phyloP scores from a whole-genome alignment of 2,888 invertebrate genomes.

The Ophion ellenae region DNA sequence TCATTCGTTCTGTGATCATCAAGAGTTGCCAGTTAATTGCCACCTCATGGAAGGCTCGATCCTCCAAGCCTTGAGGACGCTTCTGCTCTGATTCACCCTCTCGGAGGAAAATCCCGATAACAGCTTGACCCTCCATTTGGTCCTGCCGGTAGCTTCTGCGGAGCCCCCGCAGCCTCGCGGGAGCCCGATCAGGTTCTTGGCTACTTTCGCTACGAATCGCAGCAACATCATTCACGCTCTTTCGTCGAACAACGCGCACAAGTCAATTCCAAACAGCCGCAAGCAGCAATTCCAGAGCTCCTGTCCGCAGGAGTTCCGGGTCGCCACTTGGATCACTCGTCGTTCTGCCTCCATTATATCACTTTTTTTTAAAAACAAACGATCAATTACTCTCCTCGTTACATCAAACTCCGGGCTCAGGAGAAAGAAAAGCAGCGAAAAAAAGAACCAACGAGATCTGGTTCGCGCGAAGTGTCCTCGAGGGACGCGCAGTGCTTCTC shows the following conservation, averaged over 20 bases:
- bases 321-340: conserved; percentile 6
- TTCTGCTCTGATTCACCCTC: no score
- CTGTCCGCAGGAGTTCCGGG: conserved; percentile 22
- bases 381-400: conserved; percentile 21
- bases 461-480: conserved; percentile 38
- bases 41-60: no score
- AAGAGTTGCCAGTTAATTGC: no score
- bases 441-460: conserved; percentile 10
- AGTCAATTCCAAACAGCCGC: conserved; percentile 27
- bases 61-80: no score
- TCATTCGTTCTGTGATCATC: no score
- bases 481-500: conserved; percentile 19
- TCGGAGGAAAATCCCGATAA: no score
- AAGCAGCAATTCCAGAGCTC: conserved; percentile 19
- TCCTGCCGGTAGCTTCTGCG: no score
- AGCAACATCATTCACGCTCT: not conserved
- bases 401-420: conserved; percentile 18
- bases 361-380: conserved; percentile 32
- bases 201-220: not conserved
- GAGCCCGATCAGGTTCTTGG: not conserved
- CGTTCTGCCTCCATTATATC: conserved; percentile 15
- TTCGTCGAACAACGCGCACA: conserved; percentile 18
- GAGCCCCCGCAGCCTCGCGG: not conserved
- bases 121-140: no score
- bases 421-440: not conserved